These are phyloP conservation scores for Perizoma flavofasciatum DNA, from an alignment of 2,888 invertebrate genomes.

Conservation along the genomic window DNA sequence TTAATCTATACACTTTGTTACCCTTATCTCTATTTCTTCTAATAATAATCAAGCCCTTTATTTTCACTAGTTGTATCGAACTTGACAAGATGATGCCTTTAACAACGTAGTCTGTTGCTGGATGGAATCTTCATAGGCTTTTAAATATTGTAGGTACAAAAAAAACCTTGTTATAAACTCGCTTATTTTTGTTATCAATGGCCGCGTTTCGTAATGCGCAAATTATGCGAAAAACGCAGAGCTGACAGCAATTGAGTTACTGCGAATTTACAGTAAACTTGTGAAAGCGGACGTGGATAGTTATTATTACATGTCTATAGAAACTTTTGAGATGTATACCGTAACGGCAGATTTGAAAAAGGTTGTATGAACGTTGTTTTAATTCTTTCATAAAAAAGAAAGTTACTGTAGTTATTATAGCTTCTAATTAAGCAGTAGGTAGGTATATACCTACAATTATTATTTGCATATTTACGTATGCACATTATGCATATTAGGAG, in stretches of 20 bases:
- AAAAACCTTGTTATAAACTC: conserved; percentile 7
- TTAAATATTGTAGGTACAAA: too few species aligned
- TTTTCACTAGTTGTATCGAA: too few species aligned
- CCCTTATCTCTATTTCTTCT: too few species aligned
- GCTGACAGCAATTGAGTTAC: conserved; percentile 48
- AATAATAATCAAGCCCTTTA: too few species aligned
- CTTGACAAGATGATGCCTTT: too few species aligned
- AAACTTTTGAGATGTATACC: conserved; percentile 56
- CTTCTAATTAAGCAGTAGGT: conserved; percentile 26
- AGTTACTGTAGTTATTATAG: conserved; percentile 28
- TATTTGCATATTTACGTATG: conserved; percentile 45
- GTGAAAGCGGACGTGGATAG: conserved; percentile 59
- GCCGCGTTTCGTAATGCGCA: conserved; percentile 31
- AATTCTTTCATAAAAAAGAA: conserved; percentile 31
- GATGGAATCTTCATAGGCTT: too few species aligned
- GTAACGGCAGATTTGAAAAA: conserved; percentile 42
- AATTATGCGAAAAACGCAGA: conserved; percentile 43
- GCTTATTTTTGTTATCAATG: conserved; percentile 28
- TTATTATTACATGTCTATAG: conserved; percentile 51
- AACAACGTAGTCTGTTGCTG: too few species aligned
- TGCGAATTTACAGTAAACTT: conserved; percentile 50
- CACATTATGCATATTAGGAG: conserved; percentile 47
- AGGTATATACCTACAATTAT: conserved; percentile 23
- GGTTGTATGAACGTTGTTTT: conserved; percentile 33
- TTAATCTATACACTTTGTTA: too few species aligned